A percentile compares a stretch with the other conserved stretches of the same genome.
phyloP scores from a whole-genome alignment of 2,888 invertebrate genomes.

The Acronicta alni region DNA sequence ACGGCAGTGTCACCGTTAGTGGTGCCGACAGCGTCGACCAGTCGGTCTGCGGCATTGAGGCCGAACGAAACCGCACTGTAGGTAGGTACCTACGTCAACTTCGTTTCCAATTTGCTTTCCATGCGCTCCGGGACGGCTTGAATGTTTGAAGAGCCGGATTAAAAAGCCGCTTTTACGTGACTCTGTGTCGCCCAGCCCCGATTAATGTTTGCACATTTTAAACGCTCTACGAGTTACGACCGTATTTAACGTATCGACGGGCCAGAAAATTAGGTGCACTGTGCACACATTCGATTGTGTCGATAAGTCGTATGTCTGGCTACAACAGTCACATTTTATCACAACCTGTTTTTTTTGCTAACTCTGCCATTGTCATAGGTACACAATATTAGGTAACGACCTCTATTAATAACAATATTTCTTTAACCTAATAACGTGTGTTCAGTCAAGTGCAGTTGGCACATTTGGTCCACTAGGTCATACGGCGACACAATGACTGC shows the following conservation, averaged over 20 bases:
- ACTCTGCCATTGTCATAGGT: constrained; percentile 18
- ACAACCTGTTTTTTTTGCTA: constrained; percentile 23
- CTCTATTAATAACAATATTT: constrained; percentile 36
- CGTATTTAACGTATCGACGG: constrained; percentile 19
- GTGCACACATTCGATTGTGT: background rate
- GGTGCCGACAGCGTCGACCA: constrained; percentile 43
- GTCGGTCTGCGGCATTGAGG: constrained; percentile 55
- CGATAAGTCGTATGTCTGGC: background rate
- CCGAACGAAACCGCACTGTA: constrained; percentile 53
- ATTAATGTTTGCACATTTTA: constrained; percentile 42
- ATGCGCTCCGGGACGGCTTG: constrained; percentile 57
- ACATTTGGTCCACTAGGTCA: constrained; percentile 66
- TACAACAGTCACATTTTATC: constrained; percentile 9
- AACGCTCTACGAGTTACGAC: constrained; percentile 16
- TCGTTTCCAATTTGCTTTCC: constrained; percentile 78
- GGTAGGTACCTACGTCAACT: constrained; percentile 60
- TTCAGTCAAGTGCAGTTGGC: constrained; percentile 56
- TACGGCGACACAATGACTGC: constrained; percentile 58
- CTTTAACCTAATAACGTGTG: constrained; percentile 46
- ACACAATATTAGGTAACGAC: constrained; percentile 25
- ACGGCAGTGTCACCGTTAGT: constrained; percentile 65
- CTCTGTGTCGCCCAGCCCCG: constrained; percentile 42
- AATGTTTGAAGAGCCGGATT: constrained; percentile 68
- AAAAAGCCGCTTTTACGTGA: constrained; percentile 61
- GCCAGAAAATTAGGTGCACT: constrained; percentile 17